Percentiles rank a stretch among this genome's conserved stretches.
phyloP scores from a whole-genome alignment of 2,888 invertebrate species.

The Drosophila limbata region DNA sequence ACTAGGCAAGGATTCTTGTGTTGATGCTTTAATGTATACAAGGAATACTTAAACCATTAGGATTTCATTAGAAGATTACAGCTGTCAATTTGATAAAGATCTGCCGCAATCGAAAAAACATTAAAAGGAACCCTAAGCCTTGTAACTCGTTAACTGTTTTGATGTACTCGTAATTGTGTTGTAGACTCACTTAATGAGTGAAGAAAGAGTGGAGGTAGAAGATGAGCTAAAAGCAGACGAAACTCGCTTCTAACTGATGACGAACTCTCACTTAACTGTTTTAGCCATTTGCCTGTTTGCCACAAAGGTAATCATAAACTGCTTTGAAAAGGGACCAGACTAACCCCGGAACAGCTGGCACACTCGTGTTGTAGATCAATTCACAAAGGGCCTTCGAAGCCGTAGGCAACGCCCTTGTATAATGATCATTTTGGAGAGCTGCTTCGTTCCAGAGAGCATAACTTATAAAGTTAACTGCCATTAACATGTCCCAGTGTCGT shows the following conservation, averaged over 20 bases:
- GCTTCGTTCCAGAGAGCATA: conserved; percentile 49
- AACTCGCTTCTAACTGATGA: conserved; percentile 30
- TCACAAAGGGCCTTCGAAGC: conserved; percentile 8
- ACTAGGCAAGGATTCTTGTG: conserved; percentile 36
- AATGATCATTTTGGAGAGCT: conserved; percentile 33
- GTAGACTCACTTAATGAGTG: conserved; percentile 40
- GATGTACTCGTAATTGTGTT: conserved; percentile 53
- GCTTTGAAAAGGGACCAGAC: conserved; percentile 60
- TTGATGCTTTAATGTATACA: conserved; percentile 19
- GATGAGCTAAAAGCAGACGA: background rate
- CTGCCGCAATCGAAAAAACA: conserved; percentile 25
- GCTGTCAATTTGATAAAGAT: conserved; percentile 58
- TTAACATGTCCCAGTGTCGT: conserved; percentile 71
- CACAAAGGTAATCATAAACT: conserved; percentile 55
- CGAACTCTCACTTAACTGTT: conserved; percentile 33
- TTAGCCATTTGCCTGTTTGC: conserved; percentile 26
- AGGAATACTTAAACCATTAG: conserved; percentile 39
- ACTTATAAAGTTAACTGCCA: conserved; percentile 75
- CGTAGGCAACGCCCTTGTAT: conserved; percentile 51
- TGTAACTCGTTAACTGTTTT: conserved; percentile 47
- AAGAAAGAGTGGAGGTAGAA: background rate
- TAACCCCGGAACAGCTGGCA: conserved; percentile 59
- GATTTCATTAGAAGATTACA: conserved; percentile 46
- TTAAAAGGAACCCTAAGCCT: conserved; percentile 29
- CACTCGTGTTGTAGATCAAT: conserved; percentile 47